These are phyloP conservation scores for Zygogramma bicolorata DNA, from an alignment of 2,888 invertebrate species.

Conservation along the genomic window DNA sequence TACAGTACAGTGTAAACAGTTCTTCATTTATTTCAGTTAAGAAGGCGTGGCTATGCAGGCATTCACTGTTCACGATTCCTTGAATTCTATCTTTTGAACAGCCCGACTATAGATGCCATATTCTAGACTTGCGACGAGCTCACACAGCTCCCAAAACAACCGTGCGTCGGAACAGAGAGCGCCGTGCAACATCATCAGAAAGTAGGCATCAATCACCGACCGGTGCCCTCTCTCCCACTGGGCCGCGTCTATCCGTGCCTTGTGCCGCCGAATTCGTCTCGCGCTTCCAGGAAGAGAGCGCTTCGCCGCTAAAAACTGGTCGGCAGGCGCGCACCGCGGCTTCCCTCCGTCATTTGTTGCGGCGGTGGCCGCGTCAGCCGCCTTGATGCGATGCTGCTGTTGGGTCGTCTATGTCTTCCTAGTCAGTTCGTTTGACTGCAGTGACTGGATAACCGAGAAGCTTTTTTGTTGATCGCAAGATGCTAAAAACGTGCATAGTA, in stretches of 20 bases:
- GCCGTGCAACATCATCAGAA: conserved; percentile 32
- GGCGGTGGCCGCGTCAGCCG: background rate
- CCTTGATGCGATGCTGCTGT: background rate
- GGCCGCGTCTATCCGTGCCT: background rate
- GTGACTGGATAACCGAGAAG: background rate
- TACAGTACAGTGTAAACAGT: no score
- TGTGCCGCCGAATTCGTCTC: conserved; percentile 21
- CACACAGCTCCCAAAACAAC: background rate
- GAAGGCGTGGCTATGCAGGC: no score
- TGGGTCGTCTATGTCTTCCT: background rate
- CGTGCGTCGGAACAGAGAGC: conserved; percentile 3
- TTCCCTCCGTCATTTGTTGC: conserved; percentile 13
- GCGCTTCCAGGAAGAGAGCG: conserved; percentile 27
- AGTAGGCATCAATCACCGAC: conserved; percentile 34
- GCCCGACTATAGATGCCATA: no score
- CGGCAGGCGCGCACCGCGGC: conserved; percentile 24
- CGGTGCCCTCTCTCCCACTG: conserved; percentile 22
- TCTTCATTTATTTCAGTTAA: no score
- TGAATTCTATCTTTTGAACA: no score
- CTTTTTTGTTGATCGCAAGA: no score
- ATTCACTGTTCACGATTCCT: no score
- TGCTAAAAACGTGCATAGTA: no score
- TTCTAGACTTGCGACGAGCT: background rate
- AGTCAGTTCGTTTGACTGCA: background rate
- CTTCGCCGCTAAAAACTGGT: conserved; percentile 21